Evolutionary conservation across 2,797 vertebrate species (phyloP).

Genomic region (Rallus crepitans): DNA sequence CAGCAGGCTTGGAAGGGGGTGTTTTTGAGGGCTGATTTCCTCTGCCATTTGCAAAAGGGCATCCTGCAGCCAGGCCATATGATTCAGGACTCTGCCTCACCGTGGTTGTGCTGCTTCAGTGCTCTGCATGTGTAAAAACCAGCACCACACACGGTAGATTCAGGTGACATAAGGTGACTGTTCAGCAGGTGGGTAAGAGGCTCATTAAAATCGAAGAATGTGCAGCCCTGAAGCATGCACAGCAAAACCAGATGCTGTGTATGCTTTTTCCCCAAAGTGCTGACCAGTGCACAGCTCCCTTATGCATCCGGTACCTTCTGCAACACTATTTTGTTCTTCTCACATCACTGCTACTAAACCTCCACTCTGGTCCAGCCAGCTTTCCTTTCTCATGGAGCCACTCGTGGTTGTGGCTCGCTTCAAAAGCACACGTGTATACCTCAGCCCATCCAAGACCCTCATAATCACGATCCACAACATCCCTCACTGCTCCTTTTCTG

Average conservation of each 20-base stretch:
- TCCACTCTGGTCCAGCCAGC: not conserved
- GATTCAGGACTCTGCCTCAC: constrained; percentile 36
- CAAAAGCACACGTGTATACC: not conserved
- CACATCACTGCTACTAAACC: not conserved
- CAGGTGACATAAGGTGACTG: constrained; percentile 20
- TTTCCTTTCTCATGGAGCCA: not conserved
- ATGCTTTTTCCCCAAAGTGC: not conserved
- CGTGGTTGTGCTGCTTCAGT: not conserved
- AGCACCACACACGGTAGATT: not conserved
- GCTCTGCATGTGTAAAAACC: not conserved
- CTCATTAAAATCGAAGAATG: not conserved
- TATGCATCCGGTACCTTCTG: not conserved
- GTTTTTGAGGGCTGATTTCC: constrained; percentile 60
- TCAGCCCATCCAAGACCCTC: not conserved
- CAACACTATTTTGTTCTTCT: not conserved
- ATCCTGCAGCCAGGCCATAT: constrained; percentile 60
- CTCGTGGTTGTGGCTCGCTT: not conserved
- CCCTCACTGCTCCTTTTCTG: not conserved
- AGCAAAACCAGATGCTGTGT: not conserved
- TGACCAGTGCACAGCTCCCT: not conserved
- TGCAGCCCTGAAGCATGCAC: not conserved
- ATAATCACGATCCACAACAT: not conserved
- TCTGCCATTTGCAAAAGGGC: constrained; percentile 71
- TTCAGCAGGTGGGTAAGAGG: not conserved
- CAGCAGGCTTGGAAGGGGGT: constrained; percentile 74